These are phyloP conservation scores for Danionella dracula DNA, from an alignment of 2,797 vertebrate genomes.

Conservation along the genomic window DNA sequence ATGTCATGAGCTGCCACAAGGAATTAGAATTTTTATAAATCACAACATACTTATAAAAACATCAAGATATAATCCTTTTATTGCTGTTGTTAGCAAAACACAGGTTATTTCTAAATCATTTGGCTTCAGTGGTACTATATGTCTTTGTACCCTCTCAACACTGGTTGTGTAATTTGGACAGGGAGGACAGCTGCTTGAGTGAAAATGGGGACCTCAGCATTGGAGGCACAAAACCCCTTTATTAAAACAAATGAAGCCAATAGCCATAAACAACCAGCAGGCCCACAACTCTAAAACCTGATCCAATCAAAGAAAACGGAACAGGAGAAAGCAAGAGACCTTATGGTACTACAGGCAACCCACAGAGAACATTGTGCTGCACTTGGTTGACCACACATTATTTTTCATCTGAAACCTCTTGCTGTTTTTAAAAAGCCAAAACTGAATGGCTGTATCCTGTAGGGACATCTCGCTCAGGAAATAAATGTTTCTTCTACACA, in stretches of 20 bases:
- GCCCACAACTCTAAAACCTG: not conserved
- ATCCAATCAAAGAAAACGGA: not conserved
- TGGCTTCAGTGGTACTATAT: not conserved
- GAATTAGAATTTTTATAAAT: too few relatives aligned
- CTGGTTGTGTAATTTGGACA: constrained; percentile 65
- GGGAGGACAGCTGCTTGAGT: constrained; percentile 63
- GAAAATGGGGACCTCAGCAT: constrained; percentile 38
- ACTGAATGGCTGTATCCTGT: constrained; percentile 2
- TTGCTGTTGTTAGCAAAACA: too few relatives aligned
- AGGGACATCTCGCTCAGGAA: constrained; percentile 8
- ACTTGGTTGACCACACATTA: constrained; percentile 14
- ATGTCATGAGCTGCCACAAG: too few relatives aligned
- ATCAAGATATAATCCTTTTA: too few relatives aligned
- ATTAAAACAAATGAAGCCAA: not conserved
- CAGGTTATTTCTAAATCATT: too few relatives aligned
- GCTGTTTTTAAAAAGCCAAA: constrained; percentile 6
- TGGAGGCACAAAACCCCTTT: not conserved
- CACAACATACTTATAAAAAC: too few relatives aligned
- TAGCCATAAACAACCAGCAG: not conserved
- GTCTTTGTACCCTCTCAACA: constrained; percentile 47
- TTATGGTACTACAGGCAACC: constrained; percentile 2
- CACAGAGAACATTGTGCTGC: constrained; percentile 1
- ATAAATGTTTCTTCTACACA: constrained; percentile 2
- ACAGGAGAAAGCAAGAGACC: not conserved
- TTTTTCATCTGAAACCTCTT: not conserved